phyloP scores from a whole-genome alignment of 2,888 invertebrate species.

The Conchocele bisecta region DNA sequence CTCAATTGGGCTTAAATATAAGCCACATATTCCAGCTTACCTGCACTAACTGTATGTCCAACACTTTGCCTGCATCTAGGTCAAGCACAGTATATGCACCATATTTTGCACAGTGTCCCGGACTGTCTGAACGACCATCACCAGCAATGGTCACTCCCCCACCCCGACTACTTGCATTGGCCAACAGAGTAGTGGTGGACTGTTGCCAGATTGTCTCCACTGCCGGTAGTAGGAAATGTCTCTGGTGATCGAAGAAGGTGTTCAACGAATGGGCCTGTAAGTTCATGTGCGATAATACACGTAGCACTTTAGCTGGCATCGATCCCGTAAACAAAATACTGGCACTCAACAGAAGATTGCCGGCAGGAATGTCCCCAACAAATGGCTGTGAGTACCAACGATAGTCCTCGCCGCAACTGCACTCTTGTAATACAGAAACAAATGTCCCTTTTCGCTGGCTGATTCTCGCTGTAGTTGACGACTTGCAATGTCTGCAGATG shows the following conservation, averaged over 20 bases:
- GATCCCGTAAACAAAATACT: slow-evolving; percentile 9
- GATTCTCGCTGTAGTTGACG: background rate
- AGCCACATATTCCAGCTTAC: too few species aligned
- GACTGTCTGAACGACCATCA: slow-evolving; percentile 14
- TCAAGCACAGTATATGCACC: slow-evolving; percentile 5
- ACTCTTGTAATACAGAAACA: background rate
- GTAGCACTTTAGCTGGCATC: background rate
- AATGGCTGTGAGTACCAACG: slow-evolving; percentile 7
- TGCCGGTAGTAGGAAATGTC: background rate
- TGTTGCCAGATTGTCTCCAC: background rate
- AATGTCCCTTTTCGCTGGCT: background rate
- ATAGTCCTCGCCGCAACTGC: background rate
- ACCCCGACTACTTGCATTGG: background rate
- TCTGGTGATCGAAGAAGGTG: slow-evolving; percentile 14
- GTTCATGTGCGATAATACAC: background rate
- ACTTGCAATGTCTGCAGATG: background rate
- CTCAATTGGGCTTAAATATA: too few species aligned
- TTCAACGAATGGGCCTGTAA: background rate
- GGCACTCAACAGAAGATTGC: slow-evolving; percentile 9
- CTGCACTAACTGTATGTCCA: too few species aligned
- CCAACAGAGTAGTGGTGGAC: too few species aligned
- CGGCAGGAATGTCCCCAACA: background rate
- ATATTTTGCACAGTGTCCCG: slow-evolving; percentile 10
- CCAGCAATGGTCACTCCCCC: background rate
- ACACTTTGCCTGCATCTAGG: slow-evolving; percentile 2